Evolutionary conservation across 53 echinoderm and acorn worm genomes (phyloP).

Genomic region (Antedon mediterranea): DNA sequence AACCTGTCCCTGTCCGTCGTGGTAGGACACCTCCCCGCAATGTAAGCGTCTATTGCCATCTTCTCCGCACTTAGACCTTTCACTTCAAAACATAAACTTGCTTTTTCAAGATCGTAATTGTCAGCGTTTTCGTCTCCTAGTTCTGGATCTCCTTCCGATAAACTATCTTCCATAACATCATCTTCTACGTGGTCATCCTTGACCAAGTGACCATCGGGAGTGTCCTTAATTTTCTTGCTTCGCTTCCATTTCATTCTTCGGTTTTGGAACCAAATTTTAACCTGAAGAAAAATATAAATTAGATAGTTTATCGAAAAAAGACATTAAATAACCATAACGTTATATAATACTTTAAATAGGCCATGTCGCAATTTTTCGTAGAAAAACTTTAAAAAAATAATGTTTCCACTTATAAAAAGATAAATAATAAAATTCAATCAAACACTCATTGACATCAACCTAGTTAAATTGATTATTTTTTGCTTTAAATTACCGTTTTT

Average conservation of each 20-base stretch:
- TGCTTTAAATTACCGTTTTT: no score
- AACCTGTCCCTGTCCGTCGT: not conserved
- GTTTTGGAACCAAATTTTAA: slow-evolving; percentile 99
- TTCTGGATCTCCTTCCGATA: not conserved
- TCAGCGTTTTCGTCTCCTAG: not conserved
- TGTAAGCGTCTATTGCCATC: not conserved
- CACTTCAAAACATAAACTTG: not conserved
- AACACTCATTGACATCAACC: no score
- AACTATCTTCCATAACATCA: slow-evolving; percentile 2
- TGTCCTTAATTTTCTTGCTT: slow-evolving; percentile 79
- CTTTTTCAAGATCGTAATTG: not conserved
- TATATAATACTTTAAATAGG: no score
- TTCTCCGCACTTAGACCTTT: not conserved
- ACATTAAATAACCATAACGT: no score
- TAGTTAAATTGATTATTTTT: no score
- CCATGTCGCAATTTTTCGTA: no score
- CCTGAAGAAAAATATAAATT: slow-evolving; percentile 25
- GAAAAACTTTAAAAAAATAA: no score
- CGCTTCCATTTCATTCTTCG: slow-evolving; percentile 97
- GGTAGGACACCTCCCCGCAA: not conserved
- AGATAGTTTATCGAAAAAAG: no score
- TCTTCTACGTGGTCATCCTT: slow-evolving; percentile 5
- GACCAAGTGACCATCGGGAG: slow-evolving; percentile 8
- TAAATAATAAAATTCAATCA: no score
- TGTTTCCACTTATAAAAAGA: no score